Conservation (phyloP, 1,140 invertebrate genomes). For the Solenopsis fugax region DNA sequence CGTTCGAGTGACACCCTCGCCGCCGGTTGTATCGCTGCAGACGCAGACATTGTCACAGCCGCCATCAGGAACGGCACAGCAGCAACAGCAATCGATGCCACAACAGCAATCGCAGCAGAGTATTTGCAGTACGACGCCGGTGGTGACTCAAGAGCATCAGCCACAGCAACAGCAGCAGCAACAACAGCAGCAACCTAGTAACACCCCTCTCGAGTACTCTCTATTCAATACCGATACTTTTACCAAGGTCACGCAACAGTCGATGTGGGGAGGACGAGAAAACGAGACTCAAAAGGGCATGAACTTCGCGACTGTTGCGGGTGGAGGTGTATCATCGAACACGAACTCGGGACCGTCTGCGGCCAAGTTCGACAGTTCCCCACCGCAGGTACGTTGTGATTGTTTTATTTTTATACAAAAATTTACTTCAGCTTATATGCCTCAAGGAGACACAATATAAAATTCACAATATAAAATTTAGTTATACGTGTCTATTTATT, state of each 20-base stretch:
- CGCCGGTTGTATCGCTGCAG: conserved; percentile 73
- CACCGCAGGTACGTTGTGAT: conserved; percentile 83
- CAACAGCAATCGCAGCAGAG: conserved; percentile 75
- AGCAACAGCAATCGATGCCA: conserved; percentile 74
- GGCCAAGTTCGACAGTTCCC: conserved; percentile 88
- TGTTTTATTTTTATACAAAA: background rate
- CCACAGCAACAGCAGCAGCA: conserved; percentile 74
- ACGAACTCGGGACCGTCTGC: conserved; percentile 82
- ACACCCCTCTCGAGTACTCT: conserved; percentile 90
- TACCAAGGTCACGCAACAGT: conserved; percentile 89
- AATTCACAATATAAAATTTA: too few relatives aligned
- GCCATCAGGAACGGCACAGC: conserved; percentile 60
- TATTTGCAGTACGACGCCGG: conserved; percentile 77
- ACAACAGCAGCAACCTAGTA: conserved; percentile 73
- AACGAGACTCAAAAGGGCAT: conserved; percentile 89
- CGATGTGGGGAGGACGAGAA: conserved; percentile 89
- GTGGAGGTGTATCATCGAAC: conserved; percentile 88
- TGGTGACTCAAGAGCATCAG: conserved; percentile 73
- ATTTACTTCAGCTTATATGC: too few relatives aligned
- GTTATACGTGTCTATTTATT: too few relatives aligned
- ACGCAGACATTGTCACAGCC: conserved; percentile 59
- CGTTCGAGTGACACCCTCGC: conserved; percentile 80
- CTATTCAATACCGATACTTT: conserved; percentile 91
- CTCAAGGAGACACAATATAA: too few relatives aligned
- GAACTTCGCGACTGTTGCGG: conserved; percentile 92